Base-by-base conservation (phyloP, 2,888 invertebrate genomes). In the Calliphora vomitoria region DNA sequence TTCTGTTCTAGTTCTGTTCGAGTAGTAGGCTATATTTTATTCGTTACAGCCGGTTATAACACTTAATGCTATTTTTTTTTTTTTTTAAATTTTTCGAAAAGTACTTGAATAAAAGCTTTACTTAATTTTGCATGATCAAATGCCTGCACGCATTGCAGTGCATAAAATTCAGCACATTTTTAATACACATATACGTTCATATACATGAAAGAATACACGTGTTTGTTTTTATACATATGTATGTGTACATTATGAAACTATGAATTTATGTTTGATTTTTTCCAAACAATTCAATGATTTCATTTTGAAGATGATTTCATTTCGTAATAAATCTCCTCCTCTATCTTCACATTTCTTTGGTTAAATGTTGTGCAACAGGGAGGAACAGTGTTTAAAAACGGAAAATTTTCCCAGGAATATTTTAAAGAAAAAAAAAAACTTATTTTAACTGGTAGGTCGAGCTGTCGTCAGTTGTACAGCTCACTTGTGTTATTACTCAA, bases 41-140 rank as follows among this genome's bases (percentile, higher is more conserved):
- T 4, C 4, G 13, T 13, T 44, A 13, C 4, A 4, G 44, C 44
- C 44, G 1, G 0, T 13, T 11, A 13, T 44, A 4, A 3, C 13
- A 44, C 62, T 18, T 82, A n/a, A 44, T 47, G 50, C 62, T 47
- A 50, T 13, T 41, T 20, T 25, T 58, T 72, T 25, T 58, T 72
- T 58, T 64, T 13, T 62, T 53, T 53, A 66, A 4, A 3, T 20
- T 44, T 66, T 64, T 0, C 25, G 20, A 55, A 84, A 81, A 85
- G 69, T 60, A 62, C 87, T 81, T 87, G 81, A 78, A 53, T 81
- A 81, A 75, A 87, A 71, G 76, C 84, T 81, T 78, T 84, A 78
- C 83, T 87, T 87, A 87, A 87, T 84, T 81, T 84, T 81, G 84
- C 87, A 78, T 84, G 81, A 81, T 78, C 72, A 41, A 83, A 83